Percentiles rank a stretch among this genome's conserved stretches.
phyloP scores from a whole-genome alignment of 1,140 invertebrate genomes.

The Tetragonula clypearis region DNA sequence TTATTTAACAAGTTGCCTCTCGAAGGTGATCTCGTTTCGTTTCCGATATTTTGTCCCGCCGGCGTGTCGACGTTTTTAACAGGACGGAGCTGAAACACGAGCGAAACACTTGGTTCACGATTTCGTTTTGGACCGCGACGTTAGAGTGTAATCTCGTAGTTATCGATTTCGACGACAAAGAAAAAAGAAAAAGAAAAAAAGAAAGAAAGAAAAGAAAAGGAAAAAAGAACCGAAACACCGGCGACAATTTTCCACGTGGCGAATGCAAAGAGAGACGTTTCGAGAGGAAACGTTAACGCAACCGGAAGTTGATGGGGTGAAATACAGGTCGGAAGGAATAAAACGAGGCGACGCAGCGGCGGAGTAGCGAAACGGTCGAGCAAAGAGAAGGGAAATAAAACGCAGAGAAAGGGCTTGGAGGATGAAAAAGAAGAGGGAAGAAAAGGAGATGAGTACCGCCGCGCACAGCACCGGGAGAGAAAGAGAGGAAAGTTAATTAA shows the following conservation, averaged over 20 bases:
- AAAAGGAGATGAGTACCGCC: background rate
- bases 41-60: background rate
- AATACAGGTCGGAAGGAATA: constrained; percentile 34
- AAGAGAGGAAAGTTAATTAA: constrained; percentile 66
- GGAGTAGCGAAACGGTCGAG: background rate
- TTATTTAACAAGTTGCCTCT: background rate
- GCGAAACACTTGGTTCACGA: background rate
- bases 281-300: constrained; percentile 44
- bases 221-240: too few relatives aligned
- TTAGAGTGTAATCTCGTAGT: background rate
- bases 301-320: constrained; percentile 29
- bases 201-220: too few relatives aligned
- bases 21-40: background rate
- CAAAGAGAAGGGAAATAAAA: background rate
- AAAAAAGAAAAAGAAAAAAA: too few relatives aligned
- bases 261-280: constrained; percentile 40
- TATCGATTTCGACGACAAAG: constrained; percentile 26
- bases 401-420: background rate
- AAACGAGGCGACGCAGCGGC: constrained; percentile 11
- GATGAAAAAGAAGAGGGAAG: constrained; percentile 8
- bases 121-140: background rate
- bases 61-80: background rate
- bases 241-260: constrained; percentile 25
- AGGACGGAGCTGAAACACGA: background rate
- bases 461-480: background rate